phyloP scores from a whole-genome alignment of 2,888 invertebrate species.

The Oasisia sp. region DNA sequence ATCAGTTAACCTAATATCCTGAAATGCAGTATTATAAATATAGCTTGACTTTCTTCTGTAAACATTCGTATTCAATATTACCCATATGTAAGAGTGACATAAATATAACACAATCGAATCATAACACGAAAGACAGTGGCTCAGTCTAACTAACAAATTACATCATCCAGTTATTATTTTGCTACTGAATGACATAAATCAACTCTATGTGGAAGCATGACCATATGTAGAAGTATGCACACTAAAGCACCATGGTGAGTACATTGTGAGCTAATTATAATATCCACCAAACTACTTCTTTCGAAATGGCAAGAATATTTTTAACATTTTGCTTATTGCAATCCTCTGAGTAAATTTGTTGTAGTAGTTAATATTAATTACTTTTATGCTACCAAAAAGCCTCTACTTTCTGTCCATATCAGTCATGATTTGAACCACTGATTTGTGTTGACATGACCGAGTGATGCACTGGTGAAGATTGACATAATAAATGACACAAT shows the following conservation, averaged over 20 bases:
- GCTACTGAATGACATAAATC: background rate
- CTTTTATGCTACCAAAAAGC: no score
- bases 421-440: no score
- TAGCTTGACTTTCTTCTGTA: background rate
- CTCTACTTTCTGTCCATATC: no score
- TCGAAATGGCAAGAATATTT: background rate
- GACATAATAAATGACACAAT: no score
- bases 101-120: background rate
- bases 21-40: conserved; percentile 6
- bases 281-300: background rate
- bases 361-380: no score
- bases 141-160: background rate
- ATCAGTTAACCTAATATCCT: background rate
- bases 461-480: no score
- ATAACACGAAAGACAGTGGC: background rate
- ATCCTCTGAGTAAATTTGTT: no score
- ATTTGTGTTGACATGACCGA: no score
- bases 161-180: background rate
- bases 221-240: background rate
- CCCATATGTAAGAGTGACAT: background rate
- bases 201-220: background rate
- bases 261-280: background rate
- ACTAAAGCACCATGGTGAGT: background rate
- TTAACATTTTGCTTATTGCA: no score
- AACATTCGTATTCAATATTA: background rate